Evolutionary conservation across 2,888 invertebrate species (phyloP).

Genomic region (Molorchus minor): DNA sequence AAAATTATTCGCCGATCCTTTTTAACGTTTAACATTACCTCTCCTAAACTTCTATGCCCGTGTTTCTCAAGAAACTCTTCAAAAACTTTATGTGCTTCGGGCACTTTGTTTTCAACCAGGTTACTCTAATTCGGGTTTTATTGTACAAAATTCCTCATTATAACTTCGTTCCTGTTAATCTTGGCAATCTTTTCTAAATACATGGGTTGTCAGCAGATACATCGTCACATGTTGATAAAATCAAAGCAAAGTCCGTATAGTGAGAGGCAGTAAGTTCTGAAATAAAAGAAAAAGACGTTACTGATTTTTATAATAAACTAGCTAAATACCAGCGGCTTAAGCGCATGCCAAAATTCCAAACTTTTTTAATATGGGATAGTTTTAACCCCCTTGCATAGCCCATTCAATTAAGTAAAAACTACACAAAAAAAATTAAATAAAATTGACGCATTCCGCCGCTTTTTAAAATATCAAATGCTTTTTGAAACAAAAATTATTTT

Average conservation of each 20-base stretch:
- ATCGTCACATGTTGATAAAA: conserved; percentile 74
- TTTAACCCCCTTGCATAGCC: no score
- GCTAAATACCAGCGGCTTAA: background rate
- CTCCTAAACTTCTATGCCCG: conserved; percentile 75
- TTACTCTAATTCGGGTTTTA: conserved; percentile 65
- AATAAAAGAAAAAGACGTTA: conserved; percentile 4
- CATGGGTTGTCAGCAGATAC: conserved; percentile 76
- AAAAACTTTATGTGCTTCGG: conserved; percentile 63
- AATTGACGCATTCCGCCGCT: no score
- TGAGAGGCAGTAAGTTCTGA: conserved; percentile 67
- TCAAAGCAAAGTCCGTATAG: conserved; percentile 73
- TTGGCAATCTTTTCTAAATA: conserved; percentile 53
- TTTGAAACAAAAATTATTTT: no score
- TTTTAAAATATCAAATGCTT: no score
- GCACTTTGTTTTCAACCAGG: conserved; percentile 70
- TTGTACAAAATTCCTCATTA: conserved; percentile 63
- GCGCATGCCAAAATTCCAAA: background rate
- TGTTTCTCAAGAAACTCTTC: conserved; percentile 71
- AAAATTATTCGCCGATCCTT: background rate
- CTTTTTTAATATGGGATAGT: no score
- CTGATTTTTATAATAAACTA: background rate
- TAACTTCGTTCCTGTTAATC: conserved; percentile 49
- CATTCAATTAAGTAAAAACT: no score
- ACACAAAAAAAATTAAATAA: no score
- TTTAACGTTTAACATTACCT: conserved; percentile 60